These are phyloP conservation scores for Matsumurasca onukii DNA, from an alignment of 1,140 invertebrate genomes.

Conservation along the genomic window DNA sequence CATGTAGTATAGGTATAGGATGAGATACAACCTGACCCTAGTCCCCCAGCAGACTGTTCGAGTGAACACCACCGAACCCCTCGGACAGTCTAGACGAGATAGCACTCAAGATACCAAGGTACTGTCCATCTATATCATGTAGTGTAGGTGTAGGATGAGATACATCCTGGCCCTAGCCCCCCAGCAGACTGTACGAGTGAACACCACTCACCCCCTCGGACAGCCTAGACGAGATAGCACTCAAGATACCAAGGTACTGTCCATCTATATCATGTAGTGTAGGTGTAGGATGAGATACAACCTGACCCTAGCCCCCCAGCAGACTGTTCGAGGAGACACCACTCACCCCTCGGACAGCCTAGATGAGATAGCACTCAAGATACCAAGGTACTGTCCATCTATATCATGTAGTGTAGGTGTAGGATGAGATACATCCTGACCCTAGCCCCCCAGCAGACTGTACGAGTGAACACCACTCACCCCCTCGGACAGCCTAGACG, in stretches of 20 bases:
- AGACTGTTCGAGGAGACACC: slow-evolving; percentile 81
- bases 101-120: slow-evolving; percentile 90
- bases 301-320: slow-evolving; percentile 68
- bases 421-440: slow-evolving; percentile 52
- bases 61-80: slow-evolving; percentile 78
- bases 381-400: slow-evolving; percentile 85
- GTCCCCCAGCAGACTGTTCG: slow-evolving; percentile 78
- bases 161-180: slow-evolving; percentile 63
- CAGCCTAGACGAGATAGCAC: slow-evolving; percentile 86
- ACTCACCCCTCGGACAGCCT: slow-evolving; percentile 82
- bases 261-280: no score
- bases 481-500: slow-evolving; percentile 84
- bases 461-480: slow-evolving; percentile 81
- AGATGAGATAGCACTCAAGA: slow-evolving; percentile 88
- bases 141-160: not conserved
- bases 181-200: slow-evolving; percentile 75
- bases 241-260: slow-evolving; percentile 91
- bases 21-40: slow-evolving; percentile 54
- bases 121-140: slow-evolving; percentile 30
- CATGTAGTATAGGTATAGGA: no score
- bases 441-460: slow-evolving; percentile 70
- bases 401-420: no score
- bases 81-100: slow-evolving; percentile 88
- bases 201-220: slow-evolving; percentile 82
- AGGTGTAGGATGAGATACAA: slow-evolving; percentile 43